Evolutionary conservation across 92 coral and sea anemone species (phyloP).

Genomic region (Anthopleura xanthogrammica): DNA sequence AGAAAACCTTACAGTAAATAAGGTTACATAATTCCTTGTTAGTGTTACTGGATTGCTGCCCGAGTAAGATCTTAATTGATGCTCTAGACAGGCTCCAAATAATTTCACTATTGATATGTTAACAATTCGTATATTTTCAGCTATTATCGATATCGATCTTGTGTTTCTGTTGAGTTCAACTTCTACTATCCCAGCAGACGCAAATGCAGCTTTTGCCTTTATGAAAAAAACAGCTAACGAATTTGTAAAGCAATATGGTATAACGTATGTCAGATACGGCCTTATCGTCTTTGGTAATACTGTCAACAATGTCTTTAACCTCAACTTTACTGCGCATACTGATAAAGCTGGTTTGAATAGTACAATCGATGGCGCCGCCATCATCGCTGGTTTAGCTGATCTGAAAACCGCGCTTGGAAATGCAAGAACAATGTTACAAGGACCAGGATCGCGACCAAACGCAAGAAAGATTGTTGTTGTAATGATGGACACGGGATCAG

Average conservation of each 20-base stretch:
- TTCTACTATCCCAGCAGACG: slow-evolving; percentile 5
- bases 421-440: slow-evolving; percentile 12
- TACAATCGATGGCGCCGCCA: slow-evolving; percentile 9
- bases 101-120: neutral
- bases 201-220: slow-evolving; percentile 12
- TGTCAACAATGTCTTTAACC: neutral
- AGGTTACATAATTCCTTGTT: no score
- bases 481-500: slow-evolving; percentile 29
- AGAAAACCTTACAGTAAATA: no score
- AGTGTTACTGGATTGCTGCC: no score
- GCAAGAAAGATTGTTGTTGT: slow-evolving; percentile 23
- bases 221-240: slow-evolving; percentile 30
- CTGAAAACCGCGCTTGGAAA: slow-evolving; percentile 1
- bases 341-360: slow-evolving; percentile 6
- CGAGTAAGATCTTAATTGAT: neutral
- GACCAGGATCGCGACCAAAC: slow-evolving; percentile 1
- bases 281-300: slow-evolving; percentile 25
- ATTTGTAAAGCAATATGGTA: slow-evolving; percentile 28
- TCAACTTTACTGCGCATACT: neutral
- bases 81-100: neutral
- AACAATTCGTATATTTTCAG: slow-evolving; percentile 2
- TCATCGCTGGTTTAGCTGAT: slow-evolving; percentile 8
- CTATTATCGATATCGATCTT: slow-evolving; percentile 17
- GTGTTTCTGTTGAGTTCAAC: slow-evolving; percentile 31
- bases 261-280: slow-evolving; percentile 11